Conservation (phyloP, 2,888 invertebrate genomes). For the Nephrocerus scutellatus region DNA sequence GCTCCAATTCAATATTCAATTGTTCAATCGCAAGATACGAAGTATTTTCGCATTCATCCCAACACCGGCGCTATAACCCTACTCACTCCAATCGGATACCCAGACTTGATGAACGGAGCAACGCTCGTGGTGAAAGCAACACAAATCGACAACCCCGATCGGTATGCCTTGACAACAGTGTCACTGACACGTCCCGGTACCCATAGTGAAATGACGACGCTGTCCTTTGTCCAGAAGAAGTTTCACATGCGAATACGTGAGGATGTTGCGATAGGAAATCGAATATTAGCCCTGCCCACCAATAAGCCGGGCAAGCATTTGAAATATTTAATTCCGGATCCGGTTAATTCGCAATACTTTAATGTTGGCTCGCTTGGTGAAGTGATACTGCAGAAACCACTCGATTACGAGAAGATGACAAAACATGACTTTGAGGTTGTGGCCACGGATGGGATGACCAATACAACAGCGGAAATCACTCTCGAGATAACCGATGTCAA, state of each 20-base stretch:
- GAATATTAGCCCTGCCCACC: slow-evolving; percentile 64
- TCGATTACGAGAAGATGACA: slow-evolving; percentile 71
- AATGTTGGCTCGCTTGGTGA: slow-evolving; percentile 74
- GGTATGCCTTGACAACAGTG: slow-evolving; percentile 79
- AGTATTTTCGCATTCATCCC: slow-evolving; percentile 46
- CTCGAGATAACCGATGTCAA: slow-evolving; percentile 79
- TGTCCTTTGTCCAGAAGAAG: slow-evolving; percentile 60
- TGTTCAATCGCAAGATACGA: slow-evolving; percentile 45
- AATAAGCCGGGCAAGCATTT: slow-evolving; percentile 60
- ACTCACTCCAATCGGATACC: slow-evolving; percentile 38
- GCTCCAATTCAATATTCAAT: slow-evolving; percentile 46
- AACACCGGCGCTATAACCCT: slow-evolving; percentile 41
- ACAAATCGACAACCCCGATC: slow-evolving; percentile 78
- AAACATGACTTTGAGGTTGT: slow-evolving; percentile 71
- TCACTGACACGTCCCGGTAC: slow-evolving; percentile 54
- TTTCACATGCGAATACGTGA: slow-evolving; percentile 69
- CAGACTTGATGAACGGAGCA: slow-evolving; percentile 60
- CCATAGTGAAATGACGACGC: slow-evolving; percentile 49
- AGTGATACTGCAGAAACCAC: slow-evolving; percentile 61
- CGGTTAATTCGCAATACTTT: slow-evolving; percentile 66
- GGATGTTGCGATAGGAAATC: slow-evolving; percentile 65
- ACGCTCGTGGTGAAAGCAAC: slow-evolving; percentile 78
- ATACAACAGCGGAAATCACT: slow-evolving; percentile 75
- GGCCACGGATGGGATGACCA: slow-evolving; percentile 67
- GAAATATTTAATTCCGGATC: slow-evolving; percentile 69